Base-by-base conservation (phyloP, 2,888 invertebrate genomes). In the Beris chalybata region DNA sequence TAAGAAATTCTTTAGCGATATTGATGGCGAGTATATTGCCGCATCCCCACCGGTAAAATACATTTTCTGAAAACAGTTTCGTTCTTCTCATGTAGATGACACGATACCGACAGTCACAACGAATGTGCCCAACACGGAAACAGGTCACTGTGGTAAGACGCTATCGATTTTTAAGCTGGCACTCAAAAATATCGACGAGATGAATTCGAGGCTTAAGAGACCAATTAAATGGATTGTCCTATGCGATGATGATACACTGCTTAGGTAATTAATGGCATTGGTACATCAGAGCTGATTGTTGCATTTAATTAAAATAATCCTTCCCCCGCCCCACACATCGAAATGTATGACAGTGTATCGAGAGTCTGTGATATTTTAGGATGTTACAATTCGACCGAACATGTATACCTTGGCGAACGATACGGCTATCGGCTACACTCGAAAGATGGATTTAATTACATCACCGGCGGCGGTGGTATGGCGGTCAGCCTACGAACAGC, bases 161-260 rank as follows among this genome's bases (percentile, higher is more conserved):
- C 82, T 92, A 73, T 86, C 86, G 64, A 95, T 97, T 72, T 80
- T 93, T 68, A 79, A 85, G 74, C 79, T 86, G 75, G 83, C 84
- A 70, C 75, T 87, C 66, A 81, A 83, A 71, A 82, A 85, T 71
- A 84, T 86, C 29, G 74, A 84, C 22, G 76, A 79, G n/a, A 72
- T 76, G 53, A 76, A 78, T 12, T 69, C 61, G 30, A 66, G 67
- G 12, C 56, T 67, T 56, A 65, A 70, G 31, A 69, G 55, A 65
- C 69, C 70, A 70, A 80, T 90, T 69, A 83, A 87, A 72, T 97
- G 95, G 95, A 83, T 96, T 70, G 85, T 93, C 66, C 82, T 97
- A 48, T 89, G 89, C 12, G 97, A 97, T 79, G 97, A 97, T 79
- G 97, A 97, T 77, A 96, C 96, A n/a, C 87, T 97, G 72, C 80